Evolutionary conservation across 1,140 invertebrate genomes (phyloP).

Genomic region (Drosophila arawakana): DNA sequence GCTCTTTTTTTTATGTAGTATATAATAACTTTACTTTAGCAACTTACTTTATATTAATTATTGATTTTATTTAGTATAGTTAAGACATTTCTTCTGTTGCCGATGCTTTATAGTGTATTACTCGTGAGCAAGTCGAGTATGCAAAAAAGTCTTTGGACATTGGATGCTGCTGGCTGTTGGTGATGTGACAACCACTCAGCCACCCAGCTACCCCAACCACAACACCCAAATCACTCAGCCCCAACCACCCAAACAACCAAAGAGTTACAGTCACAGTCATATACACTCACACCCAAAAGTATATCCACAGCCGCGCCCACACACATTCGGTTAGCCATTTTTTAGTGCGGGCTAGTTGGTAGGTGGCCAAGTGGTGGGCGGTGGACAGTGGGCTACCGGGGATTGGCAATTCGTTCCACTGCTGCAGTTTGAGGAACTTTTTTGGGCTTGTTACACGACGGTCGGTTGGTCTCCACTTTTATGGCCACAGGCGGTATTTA

Average conservation of each 20-base stretch:
- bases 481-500: conserved; percentile 85
- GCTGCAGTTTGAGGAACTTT: conserved; percentile 43
- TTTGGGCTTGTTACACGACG: conserved; percentile 64
- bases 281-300: conserved; percentile 15
- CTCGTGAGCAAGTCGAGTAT: conserved; percentile 12
- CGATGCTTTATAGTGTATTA: conserved; percentile 15
- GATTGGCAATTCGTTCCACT: conserved; percentile 40
- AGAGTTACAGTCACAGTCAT: conserved; percentile 35
- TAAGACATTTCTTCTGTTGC: no score
- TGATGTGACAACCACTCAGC: conserved; percentile 39
- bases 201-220: neutral
- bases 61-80: no score
- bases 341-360: conserved; percentile 62
- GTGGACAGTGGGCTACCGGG: conserved; percentile 14
- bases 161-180: neutral
- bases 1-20: no score
- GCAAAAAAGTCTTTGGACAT: conserved; percentile 30
- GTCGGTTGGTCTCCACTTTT: conserved; percentile 84
- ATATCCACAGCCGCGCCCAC: conserved; percentile 77
- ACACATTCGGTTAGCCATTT: conserved; percentile 81
- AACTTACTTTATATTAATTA: no score
- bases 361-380: neutral
- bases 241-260: conserved; percentile 6
- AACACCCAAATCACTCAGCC: no score
- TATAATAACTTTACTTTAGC: no score